Evolutionary conservation across 2,888 invertebrate genomes (phyloP).

Genomic region (Conistra vaccinii): DNA sequence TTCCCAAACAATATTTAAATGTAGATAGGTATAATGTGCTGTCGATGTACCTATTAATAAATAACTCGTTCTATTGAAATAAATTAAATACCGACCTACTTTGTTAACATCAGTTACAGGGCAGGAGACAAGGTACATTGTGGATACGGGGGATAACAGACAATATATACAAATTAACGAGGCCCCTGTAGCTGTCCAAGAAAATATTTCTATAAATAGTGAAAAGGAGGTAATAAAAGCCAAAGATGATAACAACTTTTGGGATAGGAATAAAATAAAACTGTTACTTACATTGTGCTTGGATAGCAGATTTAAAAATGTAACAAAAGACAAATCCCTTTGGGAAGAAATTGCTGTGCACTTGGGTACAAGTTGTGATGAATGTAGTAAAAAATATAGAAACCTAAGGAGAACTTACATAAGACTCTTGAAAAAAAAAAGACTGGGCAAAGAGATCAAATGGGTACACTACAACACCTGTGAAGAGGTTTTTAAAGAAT

Average conservation of each 20-base stretch:
- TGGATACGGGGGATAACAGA: slow-evolving; percentile 79
- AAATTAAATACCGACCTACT: background rate
- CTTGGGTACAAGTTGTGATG: slow-evolving; percentile 79
- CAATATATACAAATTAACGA: slow-evolving; percentile 81
- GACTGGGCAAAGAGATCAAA: slow-evolving; percentile 83
- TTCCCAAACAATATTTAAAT: background rate
- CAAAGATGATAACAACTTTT: slow-evolving; percentile 80
- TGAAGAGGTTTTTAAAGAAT: slow-evolving; percentile 85
- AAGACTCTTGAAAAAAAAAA: slow-evolving; percentile 84
- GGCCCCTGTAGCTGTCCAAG: slow-evolving; percentile 66
- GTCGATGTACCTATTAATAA: background rate
- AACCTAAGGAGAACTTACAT: slow-evolving; percentile 84
- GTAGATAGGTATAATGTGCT: background rate
- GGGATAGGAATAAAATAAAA: slow-evolving; percentile 84
- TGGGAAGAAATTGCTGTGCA: slow-evolving; percentile 81
- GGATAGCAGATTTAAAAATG: slow-evolving; percentile 76
- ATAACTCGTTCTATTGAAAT: too few relatives aligned
- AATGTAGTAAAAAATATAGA: slow-evolving; percentile 84
- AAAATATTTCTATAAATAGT: slow-evolving; percentile 64
- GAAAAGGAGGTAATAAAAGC: slow-evolving; percentile 67
- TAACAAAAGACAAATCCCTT: slow-evolving; percentile 75
- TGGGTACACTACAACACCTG: slow-evolving; percentile 85
- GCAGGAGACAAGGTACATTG: slow-evolving; percentile 80
- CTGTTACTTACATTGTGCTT: slow-evolving; percentile 80
- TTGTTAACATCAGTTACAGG: slow-evolving; percentile 72